phyloP scores from a whole-genome alignment of 92 coral and sea anemone species.

The Meandrina meandrites region DNA sequence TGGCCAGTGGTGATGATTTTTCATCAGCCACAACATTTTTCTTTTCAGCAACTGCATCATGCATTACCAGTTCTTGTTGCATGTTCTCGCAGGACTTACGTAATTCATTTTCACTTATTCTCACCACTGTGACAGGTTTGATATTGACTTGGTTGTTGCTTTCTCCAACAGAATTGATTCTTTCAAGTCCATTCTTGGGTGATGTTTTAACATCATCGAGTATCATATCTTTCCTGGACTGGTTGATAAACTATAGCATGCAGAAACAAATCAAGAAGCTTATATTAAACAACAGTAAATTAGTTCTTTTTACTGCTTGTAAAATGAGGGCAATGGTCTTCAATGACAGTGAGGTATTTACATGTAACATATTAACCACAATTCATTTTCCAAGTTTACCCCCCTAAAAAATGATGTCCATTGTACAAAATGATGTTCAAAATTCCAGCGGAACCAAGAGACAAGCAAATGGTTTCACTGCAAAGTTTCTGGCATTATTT shows the following conservation, averaged over 20 bases:
- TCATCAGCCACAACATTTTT: neutral
- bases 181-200: neutral
- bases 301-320: no score
- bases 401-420: no score
- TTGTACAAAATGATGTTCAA: no score
- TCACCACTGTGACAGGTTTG: constrained; percentile 34
- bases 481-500: no score
- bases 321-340: no score
- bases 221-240: neutral
- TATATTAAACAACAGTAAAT: no score
- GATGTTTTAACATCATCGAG: neutral
- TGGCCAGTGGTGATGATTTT: neutral
- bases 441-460: no score
- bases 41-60: neutral
- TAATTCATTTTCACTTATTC: constrained; percentile 34
- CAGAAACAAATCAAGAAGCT: neutral
- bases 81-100: constrained; percentile 22
- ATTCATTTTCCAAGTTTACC: no score
- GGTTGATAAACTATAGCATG: constrained; percentile 1
- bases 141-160: neutral
- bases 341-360: no score
- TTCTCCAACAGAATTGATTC: neutral
- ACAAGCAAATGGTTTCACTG: no score
- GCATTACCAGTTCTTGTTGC: neutral
- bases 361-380: no score